These are phyloP conservation scores for Melanogrammus aeglefinus DNA, from an alignment of 2,797 vertebrate genomes.

Conservation along the genomic window DNA sequence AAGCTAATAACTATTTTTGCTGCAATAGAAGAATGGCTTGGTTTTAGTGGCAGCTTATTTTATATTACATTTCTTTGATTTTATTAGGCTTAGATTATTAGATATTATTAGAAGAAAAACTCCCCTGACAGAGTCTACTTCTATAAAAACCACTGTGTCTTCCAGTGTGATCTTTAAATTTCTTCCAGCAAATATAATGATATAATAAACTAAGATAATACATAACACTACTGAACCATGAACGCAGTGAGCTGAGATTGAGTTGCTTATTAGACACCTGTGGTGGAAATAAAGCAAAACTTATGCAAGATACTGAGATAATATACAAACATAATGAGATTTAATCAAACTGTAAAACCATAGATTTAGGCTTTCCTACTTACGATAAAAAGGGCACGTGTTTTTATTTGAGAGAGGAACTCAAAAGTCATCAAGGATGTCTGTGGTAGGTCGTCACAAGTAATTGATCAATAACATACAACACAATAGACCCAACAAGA, in stretches of 20 bases:
- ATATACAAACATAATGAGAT: background rate
- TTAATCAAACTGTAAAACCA: too few species aligned
- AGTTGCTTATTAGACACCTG: background rate
- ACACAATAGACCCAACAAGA: background rate
- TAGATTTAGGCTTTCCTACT: background rate
- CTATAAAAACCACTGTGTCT: background rate
- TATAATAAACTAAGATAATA: background rate
- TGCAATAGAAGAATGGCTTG: background rate
- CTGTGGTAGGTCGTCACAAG: background rate
- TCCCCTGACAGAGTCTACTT: too few species aligned
- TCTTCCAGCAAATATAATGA: background rate
- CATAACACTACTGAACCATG: background rate
- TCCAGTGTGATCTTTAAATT: background rate
- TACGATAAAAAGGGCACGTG: background rate
- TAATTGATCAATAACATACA: too few species aligned
- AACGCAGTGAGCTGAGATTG: background rate
- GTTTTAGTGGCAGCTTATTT: background rate
- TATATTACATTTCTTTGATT: background rate
- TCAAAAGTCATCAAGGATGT: background rate
- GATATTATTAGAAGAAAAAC: background rate
- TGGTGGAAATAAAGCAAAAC: background rate
- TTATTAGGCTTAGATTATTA: background rate
- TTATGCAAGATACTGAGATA: background rate
- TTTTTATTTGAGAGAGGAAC: background rate
- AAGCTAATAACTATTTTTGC: background rate